Evolutionary conservation across 2,797 vertebrate genomes (phyloP).

Genomic region (Oryzias dopingdopingensis): DNA sequence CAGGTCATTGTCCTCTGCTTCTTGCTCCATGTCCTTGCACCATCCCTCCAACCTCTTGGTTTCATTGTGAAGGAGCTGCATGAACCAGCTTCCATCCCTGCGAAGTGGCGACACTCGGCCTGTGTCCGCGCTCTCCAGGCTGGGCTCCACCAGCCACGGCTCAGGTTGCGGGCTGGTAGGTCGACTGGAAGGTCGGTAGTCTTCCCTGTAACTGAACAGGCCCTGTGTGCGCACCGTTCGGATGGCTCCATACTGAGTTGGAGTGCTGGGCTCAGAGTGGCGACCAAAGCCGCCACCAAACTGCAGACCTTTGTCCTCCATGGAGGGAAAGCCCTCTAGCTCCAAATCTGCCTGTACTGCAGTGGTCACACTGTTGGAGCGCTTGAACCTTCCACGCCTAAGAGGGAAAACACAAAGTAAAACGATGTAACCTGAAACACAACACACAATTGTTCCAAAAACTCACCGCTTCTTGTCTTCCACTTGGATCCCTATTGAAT

Average conservation of each 20-base stretch:
- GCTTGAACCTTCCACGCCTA: conserved; percentile 94
- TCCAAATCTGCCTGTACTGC: conserved; percentile 97
- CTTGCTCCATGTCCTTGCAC: conserved; percentile 98
- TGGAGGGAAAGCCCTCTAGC: conserved; percentile 93
- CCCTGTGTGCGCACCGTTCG: conserved; percentile 97
- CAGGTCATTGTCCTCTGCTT: conserved; percentile 97
- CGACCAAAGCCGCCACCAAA: conserved; percentile 94
- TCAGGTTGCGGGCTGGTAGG: conserved; percentile 85
- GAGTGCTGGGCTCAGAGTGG: conserved; percentile 97
- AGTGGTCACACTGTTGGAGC: conserved; percentile 97
- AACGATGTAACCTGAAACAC: not conserved
- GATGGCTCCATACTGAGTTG: conserved; percentile 94
- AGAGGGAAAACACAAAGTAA: not conserved
- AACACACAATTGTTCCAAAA: not conserved
- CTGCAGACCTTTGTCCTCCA: conserved; percentile 96
- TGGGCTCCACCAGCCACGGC: conserved; percentile 86
- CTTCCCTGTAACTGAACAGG: conserved; percentile 97
- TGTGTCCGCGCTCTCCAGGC: conserved; percentile 76
- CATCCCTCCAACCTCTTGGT: conserved; percentile 95
- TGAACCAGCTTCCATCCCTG: conserved; percentile 94
- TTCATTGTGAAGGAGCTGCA: conserved; percentile 95
- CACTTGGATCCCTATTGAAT: conserved; percentile 95
- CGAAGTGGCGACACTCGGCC: conserved; percentile 89
- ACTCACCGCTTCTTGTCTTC: conserved; percentile 91
- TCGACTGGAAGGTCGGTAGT: conserved; percentile 90